Conservation (phyloP, 2,888 invertebrate genomes). For the Drosophila eohydei region DNA sequence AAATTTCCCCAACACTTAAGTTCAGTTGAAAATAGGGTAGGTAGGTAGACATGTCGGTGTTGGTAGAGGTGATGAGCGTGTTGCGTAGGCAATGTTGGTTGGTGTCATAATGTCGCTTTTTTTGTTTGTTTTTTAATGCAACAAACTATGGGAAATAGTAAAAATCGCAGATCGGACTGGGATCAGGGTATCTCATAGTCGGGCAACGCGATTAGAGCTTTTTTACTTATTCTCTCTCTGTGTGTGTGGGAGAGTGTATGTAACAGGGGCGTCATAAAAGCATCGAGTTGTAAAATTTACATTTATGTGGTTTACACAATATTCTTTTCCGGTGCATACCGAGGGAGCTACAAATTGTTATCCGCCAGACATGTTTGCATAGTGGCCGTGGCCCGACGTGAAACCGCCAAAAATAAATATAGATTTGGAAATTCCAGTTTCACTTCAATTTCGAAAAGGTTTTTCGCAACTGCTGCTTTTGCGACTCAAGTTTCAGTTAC, state of each 20-base stretch:
- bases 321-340: slow-evolving; percentile 17
- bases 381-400: neutral
- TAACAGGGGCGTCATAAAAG: slow-evolving; percentile 26
- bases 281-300: slow-evolving; percentile 59
- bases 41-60: too few relatives aligned
- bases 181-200: too few relatives aligned
- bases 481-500: neutral
- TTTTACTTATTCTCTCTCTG: too few relatives aligned
- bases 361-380: slow-evolving; percentile 22
- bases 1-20: too few relatives aligned
- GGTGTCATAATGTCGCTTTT: too few relatives aligned
- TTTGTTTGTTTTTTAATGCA: too few relatives aligned
- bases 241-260: neutral
- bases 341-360: slow-evolving; percentile 44
- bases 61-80: too few relatives aligned
- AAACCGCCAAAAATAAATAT: slow-evolving; percentile 20
- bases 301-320: slow-evolving; percentile 49
- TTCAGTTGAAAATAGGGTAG: too few relatives aligned
- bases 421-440: slow-evolving; percentile 25
- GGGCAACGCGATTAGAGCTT: too few relatives aligned
- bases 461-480: slow-evolving; percentile 25
- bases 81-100: too few relatives aligned
- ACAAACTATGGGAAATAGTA: too few relatives aligned
- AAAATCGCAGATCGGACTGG: too few relatives aligned
- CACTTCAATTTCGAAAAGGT: slow-evolving; percentile 22